Base-by-base conservation (phyloP, 2,113 vertebrate genomes). In the Callipepla californica region DNA sequence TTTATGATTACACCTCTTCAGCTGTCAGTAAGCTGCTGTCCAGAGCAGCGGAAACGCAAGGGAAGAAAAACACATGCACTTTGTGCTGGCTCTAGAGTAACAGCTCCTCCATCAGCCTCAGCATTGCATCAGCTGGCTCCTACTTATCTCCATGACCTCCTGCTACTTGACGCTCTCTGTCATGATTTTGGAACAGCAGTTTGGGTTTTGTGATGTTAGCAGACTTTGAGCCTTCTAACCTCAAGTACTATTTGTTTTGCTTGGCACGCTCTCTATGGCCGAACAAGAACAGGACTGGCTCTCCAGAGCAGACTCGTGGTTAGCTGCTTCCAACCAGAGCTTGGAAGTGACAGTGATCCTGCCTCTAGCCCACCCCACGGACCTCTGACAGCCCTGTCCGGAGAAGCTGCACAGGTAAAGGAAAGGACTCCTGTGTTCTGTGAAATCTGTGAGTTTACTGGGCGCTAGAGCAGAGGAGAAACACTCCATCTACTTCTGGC, bases 221-320 rank as follows among this genome's bases (percentile, higher is more conserved):
- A 81, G 28, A 17, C 69, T 93, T 25, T 1, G 55, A 94, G 88
- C 44, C 61, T 62, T 93, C 80, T 68, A 95, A 96, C 68, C 87
- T 93, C 93, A 62, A 87, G 63, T 21, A 63, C 70, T 80, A 32
- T 78, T 94, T 94, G 85, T 90, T 96, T 95, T 85, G 44, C 66
- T 94, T 89, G 89, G 96, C 91, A 51, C 61, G 74, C 91, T 76
- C 22, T 13, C 42, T 28, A 20, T 0, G 0, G 73, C 28, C 0
- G 0, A 47, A 57, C 75, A 23, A 0, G 0, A 74, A 58, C 13
- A 32, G n/a, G 79, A 61, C 57, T 67, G 65, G 50, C 73, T 34
- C 89, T 87, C 48, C 1, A 1, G 70, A 83, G 70, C 77, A 63
- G 87, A 45, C 25, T 59, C 58, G 87, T 0, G 8, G 78, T 86